phyloP scores from a whole-genome alignment of 1,140 invertebrate genomes.

The Luehdorfia chinensis region DNA sequence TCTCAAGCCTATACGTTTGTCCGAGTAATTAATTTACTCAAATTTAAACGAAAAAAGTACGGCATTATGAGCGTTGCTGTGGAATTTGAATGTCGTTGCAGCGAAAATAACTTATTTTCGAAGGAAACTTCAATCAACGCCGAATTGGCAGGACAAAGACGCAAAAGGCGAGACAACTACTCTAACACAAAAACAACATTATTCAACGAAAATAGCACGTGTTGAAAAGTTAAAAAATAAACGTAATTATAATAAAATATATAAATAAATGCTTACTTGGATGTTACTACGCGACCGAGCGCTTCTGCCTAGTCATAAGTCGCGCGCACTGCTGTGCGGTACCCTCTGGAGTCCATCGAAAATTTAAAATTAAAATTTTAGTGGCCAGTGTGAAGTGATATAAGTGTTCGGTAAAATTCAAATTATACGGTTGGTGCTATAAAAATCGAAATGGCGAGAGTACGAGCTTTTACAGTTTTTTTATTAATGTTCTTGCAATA shows the following conservation, averaged over 20 bases:
- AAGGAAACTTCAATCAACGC: not conserved
- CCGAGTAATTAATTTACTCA: no score
- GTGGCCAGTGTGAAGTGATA: constrained; percentile 52
- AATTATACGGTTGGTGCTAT: constrained; percentile 54
- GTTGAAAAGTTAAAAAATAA: constrained; percentile 43
- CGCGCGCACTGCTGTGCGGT: constrained; percentile 49
- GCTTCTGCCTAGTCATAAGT: constrained; percentile 39
- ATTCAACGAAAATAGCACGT: constrained; percentile 41
- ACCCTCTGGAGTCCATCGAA: constrained; percentile 36
- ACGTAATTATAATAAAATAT: constrained; percentile 59
- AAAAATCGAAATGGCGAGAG: constrained; percentile 50
- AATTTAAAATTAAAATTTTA: constrained; percentile 29
- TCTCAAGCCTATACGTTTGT: no score
- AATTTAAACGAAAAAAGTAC: no score
- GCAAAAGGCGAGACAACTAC: not conserved
- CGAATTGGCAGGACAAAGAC: not conserved
- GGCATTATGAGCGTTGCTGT: no score
- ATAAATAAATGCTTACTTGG: constrained; percentile 52
- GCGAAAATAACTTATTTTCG: not conserved
- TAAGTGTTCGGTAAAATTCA: constrained; percentile 39
- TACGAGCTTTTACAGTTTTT: constrained; percentile 45
- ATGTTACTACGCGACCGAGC: constrained; percentile 34
- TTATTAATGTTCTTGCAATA: constrained; percentile 21
- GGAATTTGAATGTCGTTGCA: no score
- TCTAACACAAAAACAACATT: constrained; percentile 13